Evolutionary conservation across 2,888 invertebrate species (phyloP), one percentile per base, ranked within the genome.

Genomic region (Drosophila vallismaia): DNA sequence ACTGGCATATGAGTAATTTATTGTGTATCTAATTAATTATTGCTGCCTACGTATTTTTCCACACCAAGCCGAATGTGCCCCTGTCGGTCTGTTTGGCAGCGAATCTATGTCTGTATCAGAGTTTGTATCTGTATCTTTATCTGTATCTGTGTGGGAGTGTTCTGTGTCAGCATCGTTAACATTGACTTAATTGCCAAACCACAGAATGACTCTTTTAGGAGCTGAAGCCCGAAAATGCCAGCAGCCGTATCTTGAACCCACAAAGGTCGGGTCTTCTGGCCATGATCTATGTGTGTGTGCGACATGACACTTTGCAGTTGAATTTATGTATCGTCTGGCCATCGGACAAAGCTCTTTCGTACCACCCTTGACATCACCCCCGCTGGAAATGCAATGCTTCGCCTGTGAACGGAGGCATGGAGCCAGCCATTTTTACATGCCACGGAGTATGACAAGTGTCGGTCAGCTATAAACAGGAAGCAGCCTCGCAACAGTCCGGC

Each of bases 1-100:
- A 44, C 50, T 82, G 82, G 83, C 84, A 54, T 74, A 56, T 79
- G 75, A 79, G 83, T 86, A 79, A 83, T 83, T 88, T 83, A 83
- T 88, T 74, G 71, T 71, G 70, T 77, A 71, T 85, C 71, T 87
- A 83, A 83, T 83, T 83, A 83, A 85, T 87, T 87, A 87, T 71
- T 77, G 80, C 83, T 77, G 77, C 70, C 82, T 74, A 38, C 48
- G 85, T 73, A 76, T 76, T 70, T 81, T 79, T 82, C 50, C 51
- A 38, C 66, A 51, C 54, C 64, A 28, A 50, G 49, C 29, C 28
- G 38, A 62, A 14, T 69, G 48, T 50, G 53, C 14, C 38, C 40
- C 29, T 52, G 54, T 42, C 36, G 29, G 45, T 28, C 63, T 63
- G 67, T 66, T 36, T 52, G 24, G 54, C 38, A 33, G 12, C 36